These are phyloP conservation scores for Brachionus plicatilis DNA, from an alignment of 1,140 invertebrate species.

Conservation along the genomic window DNA sequence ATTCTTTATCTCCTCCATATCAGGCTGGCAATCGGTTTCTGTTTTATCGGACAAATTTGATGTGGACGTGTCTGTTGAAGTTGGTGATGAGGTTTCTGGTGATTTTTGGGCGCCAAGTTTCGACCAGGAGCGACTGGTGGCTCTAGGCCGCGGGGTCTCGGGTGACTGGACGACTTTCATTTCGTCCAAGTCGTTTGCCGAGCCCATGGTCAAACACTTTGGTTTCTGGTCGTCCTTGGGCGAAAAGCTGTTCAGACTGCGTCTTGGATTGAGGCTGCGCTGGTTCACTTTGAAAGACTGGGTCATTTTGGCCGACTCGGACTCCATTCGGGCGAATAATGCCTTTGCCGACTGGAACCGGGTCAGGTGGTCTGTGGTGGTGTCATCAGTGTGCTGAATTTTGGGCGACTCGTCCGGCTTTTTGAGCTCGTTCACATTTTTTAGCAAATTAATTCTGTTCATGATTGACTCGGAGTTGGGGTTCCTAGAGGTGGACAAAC, in stretches of 20 bases:
- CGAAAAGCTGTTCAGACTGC: not conserved
- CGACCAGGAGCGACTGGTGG: not conserved
- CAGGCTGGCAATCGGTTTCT: not conserved
- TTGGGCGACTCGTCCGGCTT: not conserved
- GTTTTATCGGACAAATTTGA: conserved; percentile 15
- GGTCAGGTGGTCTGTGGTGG: conserved; percentile 6
- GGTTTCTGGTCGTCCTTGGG: not conserved
- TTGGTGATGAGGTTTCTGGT: not conserved
- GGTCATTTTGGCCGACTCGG: conserved; percentile 21
- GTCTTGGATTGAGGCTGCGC: not conserved
- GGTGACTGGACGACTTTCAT: not conserved
- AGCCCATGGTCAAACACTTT: not conserved
- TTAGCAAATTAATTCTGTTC: conserved; percentile 2
- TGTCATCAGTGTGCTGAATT: not conserved
- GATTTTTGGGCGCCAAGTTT: not conserved
- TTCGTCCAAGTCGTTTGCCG: not conserved
- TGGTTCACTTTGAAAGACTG: not conserved
- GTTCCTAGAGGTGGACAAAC: not conserved
- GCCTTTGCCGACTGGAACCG: conserved; percentile 26
- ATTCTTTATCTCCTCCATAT: not conserved
- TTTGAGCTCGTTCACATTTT: not conserved
- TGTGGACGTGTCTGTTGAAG: not conserved
- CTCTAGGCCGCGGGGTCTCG: not conserved
- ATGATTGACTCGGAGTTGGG: not conserved
- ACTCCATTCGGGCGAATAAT: conserved; percentile 27